These are phyloP conservation scores for Megamerina dolium DNA, from an alignment of 2,888 invertebrate genomes.

Conservation along the genomic window DNA sequence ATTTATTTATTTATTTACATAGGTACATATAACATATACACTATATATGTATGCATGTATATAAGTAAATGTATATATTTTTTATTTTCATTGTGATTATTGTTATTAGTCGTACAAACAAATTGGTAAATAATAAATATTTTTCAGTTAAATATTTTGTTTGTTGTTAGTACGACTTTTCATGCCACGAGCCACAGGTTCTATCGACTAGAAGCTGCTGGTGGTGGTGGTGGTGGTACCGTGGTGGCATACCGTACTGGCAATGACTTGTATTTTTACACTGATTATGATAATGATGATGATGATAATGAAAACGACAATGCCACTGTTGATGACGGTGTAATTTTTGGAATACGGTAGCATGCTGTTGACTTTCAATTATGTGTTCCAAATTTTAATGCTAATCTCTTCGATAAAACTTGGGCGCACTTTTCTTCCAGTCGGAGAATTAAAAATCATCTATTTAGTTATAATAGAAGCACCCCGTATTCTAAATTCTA, in stretches of 20 bases:
- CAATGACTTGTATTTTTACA: too few relatives aligned
- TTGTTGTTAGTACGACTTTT: conserved; percentile 40
- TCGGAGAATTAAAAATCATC: too few relatives aligned
- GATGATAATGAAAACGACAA: neutral
- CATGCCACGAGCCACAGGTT: conserved; percentile 23
- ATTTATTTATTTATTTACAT: conserved; percentile 2
- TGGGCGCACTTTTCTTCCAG: too few relatives aligned
- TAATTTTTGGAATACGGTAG: neutral
- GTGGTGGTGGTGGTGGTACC: neutral
- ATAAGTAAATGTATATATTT: conserved; percentile 26
- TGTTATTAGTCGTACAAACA: conserved; percentile 44
- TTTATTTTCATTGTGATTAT: conserved; percentile 35
- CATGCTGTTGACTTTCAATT: neutral
- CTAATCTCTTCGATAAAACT: too few relatives aligned
- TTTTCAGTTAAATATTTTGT: conserved; percentile 44
- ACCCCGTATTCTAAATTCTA: too few relatives aligned
- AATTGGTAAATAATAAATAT: conserved; percentile 47
- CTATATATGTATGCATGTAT: conserved; percentile 5
- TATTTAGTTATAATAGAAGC: too few relatives aligned
- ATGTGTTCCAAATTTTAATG: too few relatives aligned
- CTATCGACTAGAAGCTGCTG: conserved; percentile 4
- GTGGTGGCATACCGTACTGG: neutral
- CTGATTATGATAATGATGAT: too few relatives aligned
- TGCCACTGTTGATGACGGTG: neutral
- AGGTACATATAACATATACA: neutral